Conservation (phyloP, 2,888 invertebrate species). For the Tipula unca region DNA sequence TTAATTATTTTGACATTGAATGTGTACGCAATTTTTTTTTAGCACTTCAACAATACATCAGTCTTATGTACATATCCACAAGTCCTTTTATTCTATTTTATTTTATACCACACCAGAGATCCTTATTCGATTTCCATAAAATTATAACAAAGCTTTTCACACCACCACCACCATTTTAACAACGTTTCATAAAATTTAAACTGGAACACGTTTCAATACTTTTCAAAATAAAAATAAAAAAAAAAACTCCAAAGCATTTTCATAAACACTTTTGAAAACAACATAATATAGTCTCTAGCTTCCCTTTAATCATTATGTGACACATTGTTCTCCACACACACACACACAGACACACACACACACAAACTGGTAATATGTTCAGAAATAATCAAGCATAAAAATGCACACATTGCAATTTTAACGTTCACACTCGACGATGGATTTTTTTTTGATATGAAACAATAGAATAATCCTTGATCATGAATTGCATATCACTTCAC, state of each 20-base stretch:
- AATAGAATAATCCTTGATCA: slow-evolving; percentile 16
- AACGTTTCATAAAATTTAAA: neutral
- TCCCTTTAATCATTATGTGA: neutral
- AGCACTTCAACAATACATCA: neutral
- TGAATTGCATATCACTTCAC: slow-evolving; percentile 18
- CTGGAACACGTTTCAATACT: neutral
- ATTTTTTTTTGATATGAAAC: neutral
- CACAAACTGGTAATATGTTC: neutral
- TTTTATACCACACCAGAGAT: neutral
- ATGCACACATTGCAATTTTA: neutral
- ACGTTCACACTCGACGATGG: neutral
- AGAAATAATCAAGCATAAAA: neutral
- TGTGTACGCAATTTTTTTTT: neutral
- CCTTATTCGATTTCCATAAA: neutral
- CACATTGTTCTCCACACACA: neutral
- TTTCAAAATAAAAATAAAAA: neutral
- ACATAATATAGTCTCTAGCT: neutral
- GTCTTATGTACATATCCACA: neutral
- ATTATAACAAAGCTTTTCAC: neutral
- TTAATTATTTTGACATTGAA: slow-evolving; percentile 8
- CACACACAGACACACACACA: neutral
- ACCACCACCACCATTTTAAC: neutral
- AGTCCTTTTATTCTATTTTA: neutral
- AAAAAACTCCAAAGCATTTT: neutral
- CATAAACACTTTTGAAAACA: neutral